Base-by-base conservation (phyloP, 2,888 invertebrate genomes). In the Cheilosia vulpina region DNA sequence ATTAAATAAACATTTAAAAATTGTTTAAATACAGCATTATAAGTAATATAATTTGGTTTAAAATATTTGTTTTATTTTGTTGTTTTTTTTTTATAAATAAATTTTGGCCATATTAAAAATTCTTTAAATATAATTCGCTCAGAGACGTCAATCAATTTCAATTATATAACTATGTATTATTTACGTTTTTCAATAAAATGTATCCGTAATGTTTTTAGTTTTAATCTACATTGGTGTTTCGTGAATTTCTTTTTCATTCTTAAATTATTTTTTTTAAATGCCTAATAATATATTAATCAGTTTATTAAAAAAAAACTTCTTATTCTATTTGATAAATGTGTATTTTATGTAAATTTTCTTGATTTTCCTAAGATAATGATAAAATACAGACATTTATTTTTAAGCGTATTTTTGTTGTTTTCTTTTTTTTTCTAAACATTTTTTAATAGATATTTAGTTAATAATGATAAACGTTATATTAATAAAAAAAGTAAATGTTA, bases 401-500 rank as follows among this genome's bases (percentile, higher is more conserved):
- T 87, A 88, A 87, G 85, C 78, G 81, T 79, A 88, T 68, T 73
- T 76, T 88, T 77, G 77, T 68, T 80, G 31, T 65, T 75, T 27
- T 27, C 6, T 27, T 62, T 79, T 66, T 66, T 47, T 55, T 71
- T 60, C 43, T 24, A 6, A 13, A 27, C 13, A 4, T 52, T 53
- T 58, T 55, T 58, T 77, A 57, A 80, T 66, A 88, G 90, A 90
- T 88, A 87, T 88, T 88, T 87, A 78, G 68, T 81, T 77, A 87
- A 77, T 78, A 62, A 73, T 82, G 82, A 87, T 68, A 80, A 81
- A 87, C 58, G 53, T 87, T 78, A 45, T 76, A 87, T 66, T 62
- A 57, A 60, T 89, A 88, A 88, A 90, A 90, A 89, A 89, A 89
- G 89, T 89, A 90, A 90, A 90, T 90, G 88, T 90, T 89, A 71